Conservation (phyloP, 2,113 vertebrate species). For the Bungarus multicinctus region DNA sequence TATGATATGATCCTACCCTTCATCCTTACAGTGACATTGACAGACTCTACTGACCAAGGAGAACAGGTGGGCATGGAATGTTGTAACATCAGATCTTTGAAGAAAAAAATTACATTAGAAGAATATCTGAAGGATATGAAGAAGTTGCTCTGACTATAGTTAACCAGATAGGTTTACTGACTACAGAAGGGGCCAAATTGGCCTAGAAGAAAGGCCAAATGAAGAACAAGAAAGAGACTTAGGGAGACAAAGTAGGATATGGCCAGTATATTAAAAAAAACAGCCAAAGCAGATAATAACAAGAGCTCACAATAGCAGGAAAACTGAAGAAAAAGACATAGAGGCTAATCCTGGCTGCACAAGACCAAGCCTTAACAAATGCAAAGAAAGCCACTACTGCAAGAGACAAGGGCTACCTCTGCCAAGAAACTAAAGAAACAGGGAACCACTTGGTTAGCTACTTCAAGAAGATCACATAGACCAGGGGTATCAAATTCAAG, state of each 20-base stretch:
- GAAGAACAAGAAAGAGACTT: background rate
- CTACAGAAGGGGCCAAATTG: background rate
- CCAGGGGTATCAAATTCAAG: too few species aligned
- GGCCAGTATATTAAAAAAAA: background rate
- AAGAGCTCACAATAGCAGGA: background rate
- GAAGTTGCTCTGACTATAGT: background rate
- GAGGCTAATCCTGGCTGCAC: background rate
- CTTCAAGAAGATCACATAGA: background rate
- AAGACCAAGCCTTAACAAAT: background rate
- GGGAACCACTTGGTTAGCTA: background rate
- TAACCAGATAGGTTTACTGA: background rate
- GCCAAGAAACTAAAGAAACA: background rate
- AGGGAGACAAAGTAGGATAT: background rate
- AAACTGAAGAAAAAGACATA: background rate
- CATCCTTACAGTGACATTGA: background rate
- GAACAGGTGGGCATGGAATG: background rate
- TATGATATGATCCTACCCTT: background rate
- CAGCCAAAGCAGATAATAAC: background rate
- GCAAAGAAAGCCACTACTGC: background rate
- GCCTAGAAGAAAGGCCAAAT: background rate
- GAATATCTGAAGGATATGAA: background rate
- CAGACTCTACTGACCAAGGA: background rate
- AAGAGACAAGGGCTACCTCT: background rate
- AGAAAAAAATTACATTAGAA: background rate
- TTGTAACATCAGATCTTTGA: background rate